Evolutionary conservation across 2,888 invertebrate genomes (phyloP), one percentile per base, ranked within the genome.

Genomic region (Drosophila barbarae): DNA sequence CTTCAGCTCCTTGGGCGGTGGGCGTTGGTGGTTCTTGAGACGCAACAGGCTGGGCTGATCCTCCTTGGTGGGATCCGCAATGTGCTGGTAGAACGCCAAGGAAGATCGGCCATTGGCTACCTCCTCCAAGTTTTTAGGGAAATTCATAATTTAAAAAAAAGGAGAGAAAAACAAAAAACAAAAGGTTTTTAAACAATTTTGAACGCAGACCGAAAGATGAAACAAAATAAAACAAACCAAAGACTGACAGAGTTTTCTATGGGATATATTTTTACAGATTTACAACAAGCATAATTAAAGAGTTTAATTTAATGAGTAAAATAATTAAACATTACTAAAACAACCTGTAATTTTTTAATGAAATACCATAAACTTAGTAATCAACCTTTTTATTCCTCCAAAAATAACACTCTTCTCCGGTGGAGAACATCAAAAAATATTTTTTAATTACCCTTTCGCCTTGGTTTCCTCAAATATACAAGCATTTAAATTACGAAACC

Each of bases 71-170:
- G 42, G 42, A 28, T 42, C 42, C 42, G 23, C n/a, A 13, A 42
- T 26, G 9, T 42, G 26, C n/a, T 42, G 26, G n/a, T 42, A 61
- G 3, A 63, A 61, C 13, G 49, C 35, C n/a, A 53, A n/a, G 18
- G 21, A 10, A 1, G 10, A 13, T 21, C 36, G 12, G 4, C 15
- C 23, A 10, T 4, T 12, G 9, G 9, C n/a, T 5, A 6, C 1
- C 13, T 13, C 7, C 1, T 23, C 21, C 21, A n/a, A 23, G 7
- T 15, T 12, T 6, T 21, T n/a, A 15, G 21, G 38, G 7, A 13
- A 28, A 56, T 23, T 65, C 41, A 65, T 35, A 65, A 65, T 61
- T 64, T 65, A 18, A 0, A 30, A 30, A 13, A 46, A 3, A 18
- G 10, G 3, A 35, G 18, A 3, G 30, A 2, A 30, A 30, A 13